A percentile compares a stretch with the other conserved stretches of the same genome.
phyloP scores from a whole-genome alignment of 2,797 vertebrate species.

The Distichodus sexfasciatus region DNA sequence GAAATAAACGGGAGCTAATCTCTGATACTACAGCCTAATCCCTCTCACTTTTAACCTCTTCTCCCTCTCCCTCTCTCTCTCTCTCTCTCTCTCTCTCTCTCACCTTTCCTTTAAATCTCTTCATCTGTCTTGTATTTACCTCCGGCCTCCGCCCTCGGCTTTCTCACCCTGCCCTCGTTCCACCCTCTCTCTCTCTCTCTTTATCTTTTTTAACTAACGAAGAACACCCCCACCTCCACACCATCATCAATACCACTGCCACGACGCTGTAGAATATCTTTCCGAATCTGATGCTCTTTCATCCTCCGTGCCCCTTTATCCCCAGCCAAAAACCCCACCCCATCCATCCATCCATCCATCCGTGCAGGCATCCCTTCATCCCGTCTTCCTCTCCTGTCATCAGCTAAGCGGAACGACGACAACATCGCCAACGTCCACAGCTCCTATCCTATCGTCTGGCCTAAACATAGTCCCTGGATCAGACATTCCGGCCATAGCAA shows the following conservation, averaged over 20 bases:
- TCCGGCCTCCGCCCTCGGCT: too few species aligned
- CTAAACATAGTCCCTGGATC: conserved; percentile 73
- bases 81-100: background rate
- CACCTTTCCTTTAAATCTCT: background rate
- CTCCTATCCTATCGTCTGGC: conserved; percentile 69
- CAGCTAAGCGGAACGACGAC: conserved; percentile 55
- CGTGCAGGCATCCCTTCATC: too few species aligned
- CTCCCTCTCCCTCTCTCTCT: conserved; percentile 8
- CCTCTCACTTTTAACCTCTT: conserved; percentile 60
- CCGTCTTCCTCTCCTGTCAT: conserved; percentile 71
- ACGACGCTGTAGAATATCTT: background rate
- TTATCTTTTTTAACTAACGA: background rate
- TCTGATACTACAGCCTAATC: conserved; percentile 70
- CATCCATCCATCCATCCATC: conserved; percentile 55
- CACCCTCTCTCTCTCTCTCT: background rate
- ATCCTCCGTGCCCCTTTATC: too few species aligned
- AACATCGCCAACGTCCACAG: conserved; percentile 69
- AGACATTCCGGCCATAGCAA: conserved; percentile 68
- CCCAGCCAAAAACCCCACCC: background rate
- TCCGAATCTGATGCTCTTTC: background rate
- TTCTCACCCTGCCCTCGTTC: background rate
- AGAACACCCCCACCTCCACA: too few species aligned
- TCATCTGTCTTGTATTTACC: background rate
- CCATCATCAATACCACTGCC: background rate
- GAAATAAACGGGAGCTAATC: conserved; percentile 71